These are phyloP conservation scores for Coenonympha glycerion DNA, from an alignment of 2,888 invertebrate species.

Conservation along the genomic window DNA sequence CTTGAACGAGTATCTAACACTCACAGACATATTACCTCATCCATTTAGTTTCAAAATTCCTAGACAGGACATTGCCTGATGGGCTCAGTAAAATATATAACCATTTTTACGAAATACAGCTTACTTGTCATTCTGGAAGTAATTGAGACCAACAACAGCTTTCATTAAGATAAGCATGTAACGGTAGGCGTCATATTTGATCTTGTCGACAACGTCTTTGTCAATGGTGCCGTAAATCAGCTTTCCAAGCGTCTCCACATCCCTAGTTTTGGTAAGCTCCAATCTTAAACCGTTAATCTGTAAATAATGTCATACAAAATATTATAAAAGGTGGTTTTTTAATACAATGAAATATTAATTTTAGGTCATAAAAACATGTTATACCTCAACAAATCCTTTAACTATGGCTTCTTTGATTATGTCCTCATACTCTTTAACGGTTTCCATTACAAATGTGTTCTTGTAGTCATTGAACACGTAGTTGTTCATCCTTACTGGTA, in stretches of 20 bases:
- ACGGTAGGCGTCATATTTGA: constrained; percentile 69
- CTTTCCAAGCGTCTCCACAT: constrained; percentile 73
- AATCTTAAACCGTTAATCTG: constrained; percentile 59
- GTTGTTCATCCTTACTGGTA: constrained; percentile 70
- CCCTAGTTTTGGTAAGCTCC: constrained; percentile 60
- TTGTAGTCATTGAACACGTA: constrained; percentile 47
- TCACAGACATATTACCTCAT: too few species aligned
- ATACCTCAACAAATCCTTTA: constrained; percentile 68
- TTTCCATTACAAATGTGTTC: constrained; percentile 47
- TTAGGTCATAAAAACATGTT: too few species aligned
- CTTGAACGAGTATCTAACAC: too few species aligned
- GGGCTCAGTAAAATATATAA: neutral
- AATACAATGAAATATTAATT: too few species aligned
- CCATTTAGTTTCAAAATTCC: too few species aligned
- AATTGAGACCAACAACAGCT: constrained; percentile 61
- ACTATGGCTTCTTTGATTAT: constrained; percentile 77
- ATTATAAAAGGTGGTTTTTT: too few species aligned
- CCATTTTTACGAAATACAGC: too few species aligned
- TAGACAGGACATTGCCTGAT: too few species aligned
- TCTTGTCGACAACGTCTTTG: constrained; percentile 54
- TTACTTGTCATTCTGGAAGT: constrained; percentile 53
- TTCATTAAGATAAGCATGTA: constrained; percentile 75
- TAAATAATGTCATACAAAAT: neutral
- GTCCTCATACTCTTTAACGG: constrained; percentile 62
- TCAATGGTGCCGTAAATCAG: constrained; percentile 65